These are phyloP conservation scores for Entelurus aequoreus DNA, from an alignment of 2,113 vertebrate species.

Conservation along the genomic window DNA sequence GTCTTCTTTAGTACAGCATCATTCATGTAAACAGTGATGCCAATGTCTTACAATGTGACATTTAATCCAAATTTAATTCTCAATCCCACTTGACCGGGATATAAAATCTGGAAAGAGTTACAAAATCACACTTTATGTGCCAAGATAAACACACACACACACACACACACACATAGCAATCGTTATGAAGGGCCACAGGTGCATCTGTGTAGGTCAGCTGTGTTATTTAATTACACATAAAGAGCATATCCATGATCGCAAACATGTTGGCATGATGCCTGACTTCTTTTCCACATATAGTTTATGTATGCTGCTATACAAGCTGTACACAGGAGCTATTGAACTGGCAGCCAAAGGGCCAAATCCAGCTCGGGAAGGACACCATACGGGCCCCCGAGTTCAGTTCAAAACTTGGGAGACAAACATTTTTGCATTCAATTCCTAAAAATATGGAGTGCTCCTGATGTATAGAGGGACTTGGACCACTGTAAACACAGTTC, in stretches of 20 bases:
- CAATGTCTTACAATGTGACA: constrained; percentile 6
- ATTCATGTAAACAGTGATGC: neutral
- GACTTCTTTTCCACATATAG: too few species aligned
- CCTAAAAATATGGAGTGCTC: too few species aligned
- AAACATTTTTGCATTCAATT: too few species aligned
- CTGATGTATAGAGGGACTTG: too few species aligned
- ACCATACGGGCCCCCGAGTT: too few species aligned
- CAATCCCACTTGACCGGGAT: constrained; percentile 41
- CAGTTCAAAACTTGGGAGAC: too few species aligned
- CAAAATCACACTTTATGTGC: constrained; percentile 52
- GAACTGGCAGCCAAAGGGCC: too few species aligned
- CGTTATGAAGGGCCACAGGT: constrained; percentile 50
- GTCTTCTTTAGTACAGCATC: neutral
- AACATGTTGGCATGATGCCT: neutral
- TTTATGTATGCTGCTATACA: too few species aligned
- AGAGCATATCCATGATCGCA: constrained; percentile 4
- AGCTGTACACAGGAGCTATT: too few species aligned
- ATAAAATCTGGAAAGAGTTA: constrained; percentile 53
- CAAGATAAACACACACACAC: constrained; percentile 19
- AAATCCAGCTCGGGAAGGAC: too few species aligned
- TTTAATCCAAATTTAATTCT: constrained; percentile 56
- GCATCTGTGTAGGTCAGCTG: constrained; percentile 40
- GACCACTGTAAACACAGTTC: too few species aligned
- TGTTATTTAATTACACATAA: constrained; percentile 45
- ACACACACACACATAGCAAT: neutral